Evolutionary conservation across 2,888 invertebrate genomes (phyloP).

Genomic region (Cylloceria caligata): DNA sequence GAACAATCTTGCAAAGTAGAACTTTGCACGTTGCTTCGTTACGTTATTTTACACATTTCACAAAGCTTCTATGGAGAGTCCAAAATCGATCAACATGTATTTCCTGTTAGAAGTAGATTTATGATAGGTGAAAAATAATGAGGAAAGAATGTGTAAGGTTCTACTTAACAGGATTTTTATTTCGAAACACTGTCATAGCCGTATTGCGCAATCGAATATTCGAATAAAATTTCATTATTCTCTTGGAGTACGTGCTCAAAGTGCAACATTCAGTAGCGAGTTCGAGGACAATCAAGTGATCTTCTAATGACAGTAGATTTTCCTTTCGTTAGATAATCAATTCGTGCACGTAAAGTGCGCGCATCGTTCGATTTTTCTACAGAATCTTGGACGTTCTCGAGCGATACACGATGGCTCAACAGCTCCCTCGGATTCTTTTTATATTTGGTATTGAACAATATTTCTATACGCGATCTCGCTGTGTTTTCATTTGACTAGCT

Average conservation of each 20-base stretch:
- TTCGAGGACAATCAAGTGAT: slow-evolving; percentile 8
- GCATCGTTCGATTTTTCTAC: slow-evolving; percentile 15
- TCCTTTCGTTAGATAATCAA: slow-evolving; percentile 32
- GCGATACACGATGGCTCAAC: slow-evolving; percentile 35
- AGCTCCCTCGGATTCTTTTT: slow-evolving; percentile 17
- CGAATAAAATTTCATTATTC: neutral
- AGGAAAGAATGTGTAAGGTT: too few relatives aligned
- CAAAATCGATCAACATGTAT: too few relatives aligned
- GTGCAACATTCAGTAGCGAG: neutral
- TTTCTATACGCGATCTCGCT: neutral
- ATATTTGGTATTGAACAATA: slow-evolving; percentile 3
- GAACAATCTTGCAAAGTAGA: too few relatives aligned
- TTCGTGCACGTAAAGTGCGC: slow-evolving; percentile 10
- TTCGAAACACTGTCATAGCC: neutral
- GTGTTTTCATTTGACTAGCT: neutral
- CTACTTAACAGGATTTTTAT: too few relatives aligned
- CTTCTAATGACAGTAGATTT: slow-evolving; percentile 33
- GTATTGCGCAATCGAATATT: slow-evolving; percentile 15
- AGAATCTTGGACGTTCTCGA: neutral
- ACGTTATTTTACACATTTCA: too few relatives aligned
- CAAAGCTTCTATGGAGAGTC: too few relatives aligned
- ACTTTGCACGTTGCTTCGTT: too few relatives aligned
- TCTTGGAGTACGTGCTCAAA: neutral
- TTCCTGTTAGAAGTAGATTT: too few relatives aligned
- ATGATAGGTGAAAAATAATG: too few relatives aligned